phyloP scores from a whole-genome alignment of 1,140 invertebrate species.

The Lutraria rhynchaena region DNA sequence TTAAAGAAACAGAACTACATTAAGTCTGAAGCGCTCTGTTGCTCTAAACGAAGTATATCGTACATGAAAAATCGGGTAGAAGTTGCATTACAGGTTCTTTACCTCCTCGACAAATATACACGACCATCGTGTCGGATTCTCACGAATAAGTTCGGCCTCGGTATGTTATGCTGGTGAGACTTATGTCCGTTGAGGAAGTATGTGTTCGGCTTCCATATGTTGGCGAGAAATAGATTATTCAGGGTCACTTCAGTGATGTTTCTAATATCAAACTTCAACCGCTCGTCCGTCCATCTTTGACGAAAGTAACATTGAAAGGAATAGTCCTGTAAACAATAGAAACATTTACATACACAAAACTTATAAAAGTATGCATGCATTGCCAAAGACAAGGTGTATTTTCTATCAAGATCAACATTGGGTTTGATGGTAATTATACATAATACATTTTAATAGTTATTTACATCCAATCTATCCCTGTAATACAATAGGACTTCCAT shows the following conservation, averaged over 20 bases:
- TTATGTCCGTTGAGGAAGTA: constrained; percentile 97
- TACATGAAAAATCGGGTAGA: no score
- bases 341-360: constrained; percentile 5
- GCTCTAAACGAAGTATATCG: no score
- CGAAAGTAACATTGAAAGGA: constrained; percentile 99
- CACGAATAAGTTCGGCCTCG: constrained; percentile 96
- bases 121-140: constrained; percentile 92
- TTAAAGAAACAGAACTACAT: no score
- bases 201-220: constrained; percentile 97
- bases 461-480: no score
- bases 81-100: no score
- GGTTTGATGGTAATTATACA: no score
- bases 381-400: no score
- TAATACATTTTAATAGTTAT: no score
- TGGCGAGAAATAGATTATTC: constrained; percentile 79
- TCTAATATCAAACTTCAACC: constrained; percentile 79
- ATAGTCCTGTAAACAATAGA: constrained; percentile 88
- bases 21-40: no score
- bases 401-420: no score
- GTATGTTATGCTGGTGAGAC: constrained; percentile 97
- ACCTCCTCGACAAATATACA: constrained; percentile 97
- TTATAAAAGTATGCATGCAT: no score
- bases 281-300: constrained; percentile 85
- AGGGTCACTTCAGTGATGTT: constrained; percentile 79
- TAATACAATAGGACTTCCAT: no score